Base-by-base conservation (phyloP, 1,140 invertebrate genomes). In the Tetramorium parvispinum region DNA sequence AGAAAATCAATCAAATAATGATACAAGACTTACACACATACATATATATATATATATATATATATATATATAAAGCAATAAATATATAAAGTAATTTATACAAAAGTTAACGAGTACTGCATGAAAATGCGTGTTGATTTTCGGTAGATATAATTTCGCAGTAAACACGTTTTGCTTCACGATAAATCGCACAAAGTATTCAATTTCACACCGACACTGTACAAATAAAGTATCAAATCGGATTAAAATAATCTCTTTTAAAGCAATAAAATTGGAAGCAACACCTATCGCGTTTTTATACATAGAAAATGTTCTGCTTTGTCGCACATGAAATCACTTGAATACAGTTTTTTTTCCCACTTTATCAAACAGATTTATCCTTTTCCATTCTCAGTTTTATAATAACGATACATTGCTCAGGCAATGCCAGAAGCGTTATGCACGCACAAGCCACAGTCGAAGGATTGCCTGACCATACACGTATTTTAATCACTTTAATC, bases 231-330 rank as follows among this genome's bases (percentile, higher is more conserved):
- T 24, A 43, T 13, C 10, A 40, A 53, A 81, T 40, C 21, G n/a
- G 63, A 53, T 68, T 68, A 81, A 53, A 70, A 40, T 63, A 27
- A 77, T 55, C 46, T 53, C 49, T 81, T 70, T 53, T 53, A 40
- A 40, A 70, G 46, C 24, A 63, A 53, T 63, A 37, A 6, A 8
- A 66, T 66, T 51, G 37, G 7, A 79, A 37, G 21, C n/a, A 51
- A 53, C 32, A 21, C 32, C 63, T 7, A 16, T 11, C 27, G 46
- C 32, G 3, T 32, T 43, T 51, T 68, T 79, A 51, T 40, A 32
- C 13, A 6, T n/a, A 11, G 27, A 53, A 27, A 66, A 27, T 24
- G 13, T 10, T 3, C 57, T 63, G n/a, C 59, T 81, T 53, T 79
- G 61, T 37, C 43, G 16, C 21, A 4, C 2, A 24, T 13, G 8